Percentiles rank a stretch among this genome's conserved stretches.
These are phyloP conservation scores for Pachyseris speciosa DNA, from an alignment of 64 coral and sea anemone genomes.

Conservation along the genomic window DNA sequence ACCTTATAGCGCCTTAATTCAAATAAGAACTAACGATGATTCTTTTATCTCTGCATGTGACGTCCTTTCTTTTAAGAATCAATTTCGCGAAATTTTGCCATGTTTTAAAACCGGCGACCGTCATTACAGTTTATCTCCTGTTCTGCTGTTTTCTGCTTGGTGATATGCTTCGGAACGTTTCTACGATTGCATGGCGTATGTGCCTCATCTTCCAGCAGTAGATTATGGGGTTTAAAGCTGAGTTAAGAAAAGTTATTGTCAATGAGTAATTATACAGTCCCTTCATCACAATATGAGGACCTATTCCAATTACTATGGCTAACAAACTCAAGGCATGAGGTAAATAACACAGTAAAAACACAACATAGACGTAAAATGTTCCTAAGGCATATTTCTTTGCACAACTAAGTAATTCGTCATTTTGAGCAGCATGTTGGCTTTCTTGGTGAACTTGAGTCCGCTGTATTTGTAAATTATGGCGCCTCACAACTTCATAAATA, in stretches of 20 bases:
- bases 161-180: background rate
- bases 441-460: background rate
- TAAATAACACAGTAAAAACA: conserved; percentile 11
- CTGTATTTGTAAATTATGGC: background rate
- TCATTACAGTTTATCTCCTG: too few relatives aligned
- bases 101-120: too few relatives aligned
- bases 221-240: background rate
- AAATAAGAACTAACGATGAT: too few relatives aligned
- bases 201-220: conserved; percentile 27
- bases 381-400: conserved; percentile 5
- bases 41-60: too few relatives aligned
- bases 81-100: too few relatives aligned
- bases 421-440: background rate
- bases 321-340: conserved; percentile 16
- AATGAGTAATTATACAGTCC: conserved; percentile 5
- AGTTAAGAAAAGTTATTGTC: conserved; percentile 18
- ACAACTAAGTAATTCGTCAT: background rate
- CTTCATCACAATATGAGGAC: background rate
- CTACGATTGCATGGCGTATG: background rate
- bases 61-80: too few relatives aligned
- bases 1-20: too few relatives aligned
- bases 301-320: background rate
- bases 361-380: background rate
- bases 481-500: conserved; percentile 1
- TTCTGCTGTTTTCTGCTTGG: background rate